Conservation (phyloP, 2,888 invertebrate genomes). For the Diplazon laetatorius region DNA sequence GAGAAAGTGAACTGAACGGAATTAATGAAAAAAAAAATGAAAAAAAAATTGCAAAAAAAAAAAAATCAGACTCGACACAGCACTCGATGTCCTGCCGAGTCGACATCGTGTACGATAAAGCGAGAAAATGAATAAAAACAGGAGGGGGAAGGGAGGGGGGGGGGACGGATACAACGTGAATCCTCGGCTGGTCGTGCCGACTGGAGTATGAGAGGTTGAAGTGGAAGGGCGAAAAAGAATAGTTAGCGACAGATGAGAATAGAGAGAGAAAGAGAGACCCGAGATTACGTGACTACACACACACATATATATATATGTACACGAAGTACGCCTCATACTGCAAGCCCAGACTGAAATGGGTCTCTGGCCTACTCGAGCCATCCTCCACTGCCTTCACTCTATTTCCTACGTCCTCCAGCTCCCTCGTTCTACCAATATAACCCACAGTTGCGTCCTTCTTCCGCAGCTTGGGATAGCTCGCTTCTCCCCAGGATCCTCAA, state of each 20-base stretch:
- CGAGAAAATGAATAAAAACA: conserved; percentile 45
- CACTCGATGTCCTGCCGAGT: conserved; percentile 29
- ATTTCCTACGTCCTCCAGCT: conserved; percentile 5
- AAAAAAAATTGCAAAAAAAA: too few species aligned
- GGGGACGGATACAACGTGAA: conserved; percentile 9
- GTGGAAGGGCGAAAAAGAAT: conserved; percentile 23
- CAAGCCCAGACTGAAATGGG: conserved; percentile 25
- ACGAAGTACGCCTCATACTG: conserved; percentile 16
- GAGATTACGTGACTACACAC: conserved; percentile 33
- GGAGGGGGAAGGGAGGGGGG: too few species aligned
- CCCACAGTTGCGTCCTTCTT: conserved; percentile 7
- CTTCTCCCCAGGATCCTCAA: conserved; percentile 51
- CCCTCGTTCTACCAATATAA: conserved; percentile 30
- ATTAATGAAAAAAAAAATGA: background rate
- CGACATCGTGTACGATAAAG: conserved; percentile 25
- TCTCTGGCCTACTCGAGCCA: conserved; percentile 28
- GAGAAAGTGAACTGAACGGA: conserved; percentile 2
- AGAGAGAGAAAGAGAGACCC: conserved; percentile 32
- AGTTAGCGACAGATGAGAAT: background rate
- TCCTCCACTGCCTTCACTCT: conserved; percentile 7
- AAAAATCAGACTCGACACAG: conserved; percentile 2
- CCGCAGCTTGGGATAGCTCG: conserved; percentile 10
- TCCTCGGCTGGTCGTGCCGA: background rate
- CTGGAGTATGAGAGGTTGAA: conserved; percentile 8
- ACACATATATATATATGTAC: background rate